Evolutionary conservation across 2,797 vertebrate species (phyloP), one percentile per base, ranked within the genome.

Genomic region (Cebuella pygmaea): DNA sequence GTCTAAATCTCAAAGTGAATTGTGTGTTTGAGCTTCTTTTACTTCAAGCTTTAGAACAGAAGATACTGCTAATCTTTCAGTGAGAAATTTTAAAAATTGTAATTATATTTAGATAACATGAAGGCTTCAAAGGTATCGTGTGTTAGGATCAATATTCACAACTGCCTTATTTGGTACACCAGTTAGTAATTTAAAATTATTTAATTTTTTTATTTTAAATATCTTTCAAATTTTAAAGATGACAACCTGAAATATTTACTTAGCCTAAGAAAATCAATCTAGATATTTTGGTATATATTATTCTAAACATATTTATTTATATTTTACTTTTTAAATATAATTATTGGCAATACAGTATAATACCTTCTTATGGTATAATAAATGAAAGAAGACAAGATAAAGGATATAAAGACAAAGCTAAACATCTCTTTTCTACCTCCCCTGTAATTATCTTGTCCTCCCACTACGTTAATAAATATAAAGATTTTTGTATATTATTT

Each of bases 1-100:
- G 39, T 79, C 75, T 67, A 96, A 97, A 94, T 97, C 92, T 90
- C 95, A 92, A 2, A 76, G 85, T 76, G 87, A 89, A 59, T 41
- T 59, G 19, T 92, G 33, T 78, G 41, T 26, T 57, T 92, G n/a
- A 92, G 70, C 36, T 84, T 87, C 46, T 94, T 93, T 78, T 79
- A 59, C 52, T 88, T 88, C 74, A 13, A 44, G 72, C 57, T 94
- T 93, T 85, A 96, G 84, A 20, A 82, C 48, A 78, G 48, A 88
- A 81, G 80, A 84, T 70, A 48, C 50, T 80, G 72, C 15, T 93
- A 92, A 70, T 75, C 76, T 95, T 94, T 92, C 41, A 85, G 22
- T 74, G 14, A 93, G 52, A 97, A 96, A 80, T 46, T 85, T 91
- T 46, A 41, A 4, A 9, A 12, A 83, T 33, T 64, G 30, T 90